These are phyloP conservation scores for Macquaria ambigua DNA, from an alignment of 2,113 vertebrate species.

Conservation along the genomic window DNA sequence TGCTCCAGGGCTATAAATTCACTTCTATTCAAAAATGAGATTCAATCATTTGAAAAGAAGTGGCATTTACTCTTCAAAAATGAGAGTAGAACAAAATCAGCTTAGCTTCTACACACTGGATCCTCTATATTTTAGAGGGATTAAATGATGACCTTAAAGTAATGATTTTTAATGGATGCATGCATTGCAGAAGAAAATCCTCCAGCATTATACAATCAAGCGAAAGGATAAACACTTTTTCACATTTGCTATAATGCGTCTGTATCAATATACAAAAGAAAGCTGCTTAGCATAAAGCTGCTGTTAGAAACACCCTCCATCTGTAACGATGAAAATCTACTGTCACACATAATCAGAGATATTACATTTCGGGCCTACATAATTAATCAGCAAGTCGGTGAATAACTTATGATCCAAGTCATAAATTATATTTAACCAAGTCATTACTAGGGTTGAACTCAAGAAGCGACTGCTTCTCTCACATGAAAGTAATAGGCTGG, in stretches of 20 bases:
- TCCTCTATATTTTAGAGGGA: slow-evolving; percentile 55
- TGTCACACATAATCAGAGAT: slow-evolving; percentile 70
- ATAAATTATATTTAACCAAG: slow-evolving; percentile 77
- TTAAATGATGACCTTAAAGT: slow-evolving; percentile 65
- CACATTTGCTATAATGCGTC: slow-evolving; percentile 58
- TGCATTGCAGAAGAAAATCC: slow-evolving; percentile 52
- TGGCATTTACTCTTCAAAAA: slow-evolving; percentile 54
- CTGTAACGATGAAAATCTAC: slow-evolving; percentile 70
- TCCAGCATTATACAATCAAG: slow-evolving; percentile 53
- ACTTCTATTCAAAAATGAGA: slow-evolving; percentile 56
- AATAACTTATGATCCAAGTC: slow-evolving; percentile 76
- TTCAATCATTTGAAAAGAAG: slow-evolving; percentile 63
- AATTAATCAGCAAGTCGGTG: slow-evolving; percentile 73
- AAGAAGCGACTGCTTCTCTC: slow-evolving; percentile 53
- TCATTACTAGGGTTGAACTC: slow-evolving; percentile 66
- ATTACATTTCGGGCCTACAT: slow-evolving; percentile 74
- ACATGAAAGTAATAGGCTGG: slow-evolving; percentile 49
- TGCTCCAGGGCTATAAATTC: slow-evolving; percentile 42
- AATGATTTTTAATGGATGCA: slow-evolving; percentile 61
- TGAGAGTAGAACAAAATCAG: slow-evolving; percentile 63
- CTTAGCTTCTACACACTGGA: slow-evolving; percentile 54
- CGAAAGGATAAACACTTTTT: slow-evolving; percentile 65
- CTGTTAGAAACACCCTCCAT: slow-evolving; percentile 58
- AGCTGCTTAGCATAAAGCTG: slow-evolving; percentile 61
- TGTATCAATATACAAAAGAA: slow-evolving; percentile 69